Conservation (phyloP, 1,140 invertebrate genomes). For the Microvelia longipes region DNA sequence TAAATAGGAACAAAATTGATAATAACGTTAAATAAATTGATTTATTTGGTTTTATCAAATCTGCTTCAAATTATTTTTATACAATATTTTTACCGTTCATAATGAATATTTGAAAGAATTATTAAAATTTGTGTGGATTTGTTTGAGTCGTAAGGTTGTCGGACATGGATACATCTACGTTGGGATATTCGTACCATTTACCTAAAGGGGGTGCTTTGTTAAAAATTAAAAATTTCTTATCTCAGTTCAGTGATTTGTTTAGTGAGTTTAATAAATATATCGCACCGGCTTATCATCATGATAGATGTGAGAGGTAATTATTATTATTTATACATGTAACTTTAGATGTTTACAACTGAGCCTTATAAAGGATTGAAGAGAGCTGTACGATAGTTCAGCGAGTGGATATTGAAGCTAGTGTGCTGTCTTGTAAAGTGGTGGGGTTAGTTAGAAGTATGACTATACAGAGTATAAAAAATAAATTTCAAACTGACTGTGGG, state of each 20-base stretch:
- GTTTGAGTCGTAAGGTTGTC: no score
- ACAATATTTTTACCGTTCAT: no score
- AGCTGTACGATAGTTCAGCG: neutral
- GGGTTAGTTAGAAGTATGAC: no score
- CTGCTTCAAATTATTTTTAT: no score
- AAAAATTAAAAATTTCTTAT: constrained; percentile 57
- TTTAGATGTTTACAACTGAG: neutral
- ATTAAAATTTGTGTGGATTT: no score
- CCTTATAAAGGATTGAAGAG: neutral
- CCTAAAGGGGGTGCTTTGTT: constrained; percentile 62
- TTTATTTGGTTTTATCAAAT: no score
- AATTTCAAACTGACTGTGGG: no score
- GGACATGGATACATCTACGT: constrained; percentile 15
- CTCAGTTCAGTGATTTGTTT: constrained; percentile 84
- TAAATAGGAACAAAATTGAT: no score
- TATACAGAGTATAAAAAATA: no score
- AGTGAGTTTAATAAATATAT: constrained; percentile 93
- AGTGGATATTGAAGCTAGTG: neutral
- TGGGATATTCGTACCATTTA: constrained; percentile 50
- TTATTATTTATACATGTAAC: neutral
- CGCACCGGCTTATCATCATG: constrained; percentile 88
- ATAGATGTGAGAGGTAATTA: constrained; percentile 81
- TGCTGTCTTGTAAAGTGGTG: neutral
- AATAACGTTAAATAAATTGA: no score
- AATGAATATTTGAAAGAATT: no score